phyloP scores from a whole-genome alignment of 2,113 vertebrate genomes.

The Macaca fascicularis region DNA sequence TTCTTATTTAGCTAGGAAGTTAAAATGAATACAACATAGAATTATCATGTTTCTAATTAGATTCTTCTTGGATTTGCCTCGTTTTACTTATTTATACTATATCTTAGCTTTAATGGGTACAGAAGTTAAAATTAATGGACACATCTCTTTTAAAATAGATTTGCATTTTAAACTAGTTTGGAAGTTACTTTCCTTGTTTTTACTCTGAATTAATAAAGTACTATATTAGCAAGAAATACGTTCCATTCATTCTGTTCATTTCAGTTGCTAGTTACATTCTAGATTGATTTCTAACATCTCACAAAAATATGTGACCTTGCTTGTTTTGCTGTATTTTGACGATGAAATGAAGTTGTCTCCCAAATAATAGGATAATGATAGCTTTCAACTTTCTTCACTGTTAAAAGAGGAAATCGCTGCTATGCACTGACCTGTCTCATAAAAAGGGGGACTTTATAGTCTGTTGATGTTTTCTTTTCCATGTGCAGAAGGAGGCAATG shows the following conservation, averaged over 20 bases:
- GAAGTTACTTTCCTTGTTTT: conserved; percentile 15
- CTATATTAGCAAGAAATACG: neutral
- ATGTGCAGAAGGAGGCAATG: conserved; percentile 86
- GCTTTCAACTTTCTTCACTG: neutral
- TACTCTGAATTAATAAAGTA: conserved; percentile 11
- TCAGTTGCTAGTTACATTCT: neutral
- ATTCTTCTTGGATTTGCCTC: conserved; percentile 29
- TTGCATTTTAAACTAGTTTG: conserved; percentile 44
- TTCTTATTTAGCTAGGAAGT: neutral
- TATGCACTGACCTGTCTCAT: neutral
- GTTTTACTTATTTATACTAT: conserved; percentile 30
- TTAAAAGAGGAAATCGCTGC: conserved; percentile 28
- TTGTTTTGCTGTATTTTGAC: conserved; percentile 1
- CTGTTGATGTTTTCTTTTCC: conserved; percentile 72
- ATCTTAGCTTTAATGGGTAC: neutral
- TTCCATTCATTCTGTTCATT: neutral
- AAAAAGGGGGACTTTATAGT: conserved; percentile 29
- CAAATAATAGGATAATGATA: neutral
- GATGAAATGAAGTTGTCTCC: neutral
- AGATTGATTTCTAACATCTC: conserved; percentile 27
- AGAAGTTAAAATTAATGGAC: conserved; percentile 51
- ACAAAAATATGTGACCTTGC: neutral
- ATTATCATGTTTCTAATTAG: neutral
- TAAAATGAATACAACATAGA: conserved; percentile 13
- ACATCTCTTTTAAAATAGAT: conserved; percentile 30